Evolutionary conservation across 1,140 invertebrate genomes (phyloP).

Genomic region (Bombus haemorrhoidalis): DNA sequence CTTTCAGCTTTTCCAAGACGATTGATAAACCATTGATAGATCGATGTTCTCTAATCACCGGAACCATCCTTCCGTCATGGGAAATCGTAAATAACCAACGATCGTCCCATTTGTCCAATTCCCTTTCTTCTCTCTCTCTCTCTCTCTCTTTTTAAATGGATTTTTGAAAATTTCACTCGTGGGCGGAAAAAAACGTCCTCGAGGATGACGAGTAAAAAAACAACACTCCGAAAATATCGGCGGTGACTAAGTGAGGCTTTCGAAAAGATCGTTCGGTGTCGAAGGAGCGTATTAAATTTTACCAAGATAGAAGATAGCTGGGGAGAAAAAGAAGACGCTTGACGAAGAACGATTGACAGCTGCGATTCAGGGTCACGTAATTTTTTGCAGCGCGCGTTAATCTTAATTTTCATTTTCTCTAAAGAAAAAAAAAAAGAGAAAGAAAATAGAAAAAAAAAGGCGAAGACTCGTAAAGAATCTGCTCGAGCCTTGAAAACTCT

Average conservation of each 20-base stretch:
- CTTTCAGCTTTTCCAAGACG: neutral
- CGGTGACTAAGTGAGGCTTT: slow-evolving; percentile 10
- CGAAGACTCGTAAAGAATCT: too few species aligned
- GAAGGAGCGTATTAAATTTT: neutral
- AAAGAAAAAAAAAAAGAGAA: rapidly evolving
- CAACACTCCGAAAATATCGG: neutral
- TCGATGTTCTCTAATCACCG: too few species aligned
- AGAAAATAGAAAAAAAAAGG: too few species aligned
- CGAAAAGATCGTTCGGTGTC: neutral
- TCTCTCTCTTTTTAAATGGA: neutral
- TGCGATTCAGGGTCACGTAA: neutral
- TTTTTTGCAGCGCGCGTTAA: too few species aligned
- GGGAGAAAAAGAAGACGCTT: too few species aligned
- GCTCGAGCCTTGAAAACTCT: too few species aligned
- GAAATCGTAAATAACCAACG: too few species aligned
- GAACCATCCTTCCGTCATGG: too few species aligned
- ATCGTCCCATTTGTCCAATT: neutral
- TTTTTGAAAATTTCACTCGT: neutral
- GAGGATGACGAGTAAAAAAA: neutral
- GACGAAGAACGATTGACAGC: neutral
- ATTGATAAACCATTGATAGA: neutral
- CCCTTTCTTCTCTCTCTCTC: neutral
- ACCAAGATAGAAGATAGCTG: neutral
- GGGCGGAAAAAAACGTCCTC: slow-evolving; percentile 7
- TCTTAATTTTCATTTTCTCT: too few species aligned